These are phyloP conservation scores for Agapornis canus DNA, from an alignment of 2,797 vertebrate species.

Conservation along the genomic window DNA sequence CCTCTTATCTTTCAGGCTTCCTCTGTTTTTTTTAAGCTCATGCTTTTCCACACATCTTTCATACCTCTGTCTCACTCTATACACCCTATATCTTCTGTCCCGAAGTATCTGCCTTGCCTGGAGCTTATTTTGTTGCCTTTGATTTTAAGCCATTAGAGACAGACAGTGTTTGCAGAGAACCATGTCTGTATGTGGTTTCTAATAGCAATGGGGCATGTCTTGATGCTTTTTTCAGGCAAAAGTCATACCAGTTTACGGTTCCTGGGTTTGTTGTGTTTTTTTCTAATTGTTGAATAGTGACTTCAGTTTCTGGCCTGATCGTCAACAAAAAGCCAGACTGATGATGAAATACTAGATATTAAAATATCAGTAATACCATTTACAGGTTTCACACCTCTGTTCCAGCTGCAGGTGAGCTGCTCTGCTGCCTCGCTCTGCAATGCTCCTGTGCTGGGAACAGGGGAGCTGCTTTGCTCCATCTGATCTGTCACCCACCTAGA, in stretches of 20 bases:
- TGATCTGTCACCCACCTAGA: neutral
- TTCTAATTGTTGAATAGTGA: neutral
- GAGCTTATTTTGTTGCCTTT: conserved; percentile 67
- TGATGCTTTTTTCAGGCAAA: neutral
- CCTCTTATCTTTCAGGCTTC: conserved; percentile 37
- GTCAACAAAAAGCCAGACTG: neutral
- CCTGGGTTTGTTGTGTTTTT: neutral
- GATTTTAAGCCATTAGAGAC: conserved; percentile 65
- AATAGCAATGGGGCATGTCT: neutral
- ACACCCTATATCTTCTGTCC: conserved; percentile 29
- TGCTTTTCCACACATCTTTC: conserved; percentile 45
- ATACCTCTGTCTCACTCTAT: conserved; percentile 15
- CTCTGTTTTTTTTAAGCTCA: conserved; percentile 32
- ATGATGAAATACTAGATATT: neutral
- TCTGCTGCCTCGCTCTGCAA: neutral
- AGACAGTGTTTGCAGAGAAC: conserved; percentile 44
- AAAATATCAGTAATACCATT: neutral
- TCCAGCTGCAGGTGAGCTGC: neutral
- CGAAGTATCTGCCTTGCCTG: conserved; percentile 52
- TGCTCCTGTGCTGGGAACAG: neutral
- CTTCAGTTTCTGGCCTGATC: neutral
- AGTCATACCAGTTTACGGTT: neutral
- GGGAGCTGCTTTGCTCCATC: neutral
- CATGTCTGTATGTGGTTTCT: conserved; percentile 25
- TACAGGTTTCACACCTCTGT: neutral